Evolutionary conservation across 2,113 vertebrate species (phyloP).

Genomic region (Struthidea cinerea): DNA sequence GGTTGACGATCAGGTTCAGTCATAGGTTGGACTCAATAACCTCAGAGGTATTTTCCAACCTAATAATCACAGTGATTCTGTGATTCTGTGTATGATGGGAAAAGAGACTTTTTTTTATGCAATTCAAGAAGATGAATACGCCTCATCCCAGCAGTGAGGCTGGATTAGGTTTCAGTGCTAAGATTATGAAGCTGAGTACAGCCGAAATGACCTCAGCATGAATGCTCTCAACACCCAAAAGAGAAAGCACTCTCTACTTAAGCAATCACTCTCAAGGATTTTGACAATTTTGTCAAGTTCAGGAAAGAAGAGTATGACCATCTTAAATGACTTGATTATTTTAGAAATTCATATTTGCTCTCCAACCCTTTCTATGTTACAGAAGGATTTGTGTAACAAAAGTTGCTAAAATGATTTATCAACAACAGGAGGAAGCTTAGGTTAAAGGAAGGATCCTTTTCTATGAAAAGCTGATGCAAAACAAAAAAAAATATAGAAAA

Average conservation of each 20-base stretch:
- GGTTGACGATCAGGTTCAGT: background rate
- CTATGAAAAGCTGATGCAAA: background rate
- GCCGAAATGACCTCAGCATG: background rate
- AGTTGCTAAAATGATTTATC: background rate
- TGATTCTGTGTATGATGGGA: background rate
- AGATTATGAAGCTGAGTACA: background rate
- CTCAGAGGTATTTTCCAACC: background rate
- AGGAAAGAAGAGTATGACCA: background rate
- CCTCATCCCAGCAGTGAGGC: background rate
- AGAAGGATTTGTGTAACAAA: background rate
- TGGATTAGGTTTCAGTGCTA: background rate
- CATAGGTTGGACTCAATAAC: background rate
- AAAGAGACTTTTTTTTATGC: background rate
- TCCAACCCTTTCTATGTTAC: background rate
- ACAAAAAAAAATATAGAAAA: background rate
- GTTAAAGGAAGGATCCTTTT: background rate
- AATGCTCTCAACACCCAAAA: background rate
- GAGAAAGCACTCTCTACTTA: background rate
- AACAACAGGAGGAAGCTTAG: background rate
- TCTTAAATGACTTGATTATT: background rate
- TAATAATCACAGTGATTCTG: background rate
- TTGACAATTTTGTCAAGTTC: background rate
- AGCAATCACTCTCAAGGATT: background rate
- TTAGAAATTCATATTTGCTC: background rate
- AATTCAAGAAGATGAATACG: background rate